Conservation (phyloP, 2,888 invertebrate species). For the Eudasyphora cyanicolor region DNA sequence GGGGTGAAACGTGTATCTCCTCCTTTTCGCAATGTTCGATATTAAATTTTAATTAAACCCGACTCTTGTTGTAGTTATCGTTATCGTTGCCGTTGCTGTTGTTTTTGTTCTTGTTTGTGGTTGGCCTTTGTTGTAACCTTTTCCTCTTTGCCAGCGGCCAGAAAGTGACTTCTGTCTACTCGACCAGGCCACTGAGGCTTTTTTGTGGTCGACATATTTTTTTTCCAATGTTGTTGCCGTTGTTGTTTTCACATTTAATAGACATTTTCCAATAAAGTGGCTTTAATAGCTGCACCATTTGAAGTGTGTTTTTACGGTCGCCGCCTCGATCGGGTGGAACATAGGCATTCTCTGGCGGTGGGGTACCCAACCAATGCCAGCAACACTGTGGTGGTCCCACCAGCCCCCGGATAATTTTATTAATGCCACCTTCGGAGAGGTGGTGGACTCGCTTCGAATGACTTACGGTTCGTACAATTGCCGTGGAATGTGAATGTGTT, state of each 20-base stretch:
- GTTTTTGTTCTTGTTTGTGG: background rate
- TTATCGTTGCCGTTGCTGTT: background rate
- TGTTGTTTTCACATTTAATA: slow-evolving; percentile 35
- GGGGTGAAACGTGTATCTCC: background rate
- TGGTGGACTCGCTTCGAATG: slow-evolving; percentile 17
- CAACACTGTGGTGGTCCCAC: background rate
- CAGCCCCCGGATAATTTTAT: background rate
- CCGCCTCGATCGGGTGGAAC: background rate
- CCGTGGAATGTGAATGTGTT: slow-evolving; percentile 27
- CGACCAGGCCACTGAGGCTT: background rate
- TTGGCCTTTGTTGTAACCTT: background rate
- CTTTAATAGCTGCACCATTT: slow-evolving; percentile 50
- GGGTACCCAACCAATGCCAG: background rate
- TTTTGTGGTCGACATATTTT: background rate
- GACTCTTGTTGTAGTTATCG: background rate
- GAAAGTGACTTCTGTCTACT: too few species aligned
- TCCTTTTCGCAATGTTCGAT: background rate
- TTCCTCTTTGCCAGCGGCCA: background rate
- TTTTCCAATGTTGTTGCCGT: slow-evolving; percentile 1
- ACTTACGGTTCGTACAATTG: background rate
- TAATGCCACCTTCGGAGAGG: background rate
- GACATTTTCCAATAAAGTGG: slow-evolving; percentile 47
- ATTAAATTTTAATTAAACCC: slow-evolving; percentile 35
- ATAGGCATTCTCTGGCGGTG: background rate
- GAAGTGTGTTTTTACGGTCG: slow-evolving; percentile 14